Percentiles rank a stretch among this genome's conserved stretches.
phyloP scores from a whole-genome alignment of 2,113 vertebrate genomes.

The Acrocephalus arundinaceus region DNA sequence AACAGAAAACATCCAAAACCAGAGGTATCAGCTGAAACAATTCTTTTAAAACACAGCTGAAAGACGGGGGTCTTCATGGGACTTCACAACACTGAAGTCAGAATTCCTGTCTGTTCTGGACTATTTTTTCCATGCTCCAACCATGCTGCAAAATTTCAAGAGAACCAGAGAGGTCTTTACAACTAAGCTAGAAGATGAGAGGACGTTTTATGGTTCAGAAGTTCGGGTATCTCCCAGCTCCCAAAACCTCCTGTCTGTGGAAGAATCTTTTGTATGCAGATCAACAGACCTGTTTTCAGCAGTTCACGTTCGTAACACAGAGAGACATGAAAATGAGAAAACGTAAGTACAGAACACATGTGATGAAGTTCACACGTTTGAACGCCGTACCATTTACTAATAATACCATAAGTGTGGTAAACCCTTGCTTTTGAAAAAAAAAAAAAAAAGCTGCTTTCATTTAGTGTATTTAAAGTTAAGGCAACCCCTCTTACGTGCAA shows the following conservation, averaged over 20 bases:
- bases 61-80: not conserved
- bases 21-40: not conserved
- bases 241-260: not conserved
- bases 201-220: not conserved
- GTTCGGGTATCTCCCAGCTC: not conserved
- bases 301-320: not conserved
- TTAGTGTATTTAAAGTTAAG: not conserved
- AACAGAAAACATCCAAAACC: not conserved
- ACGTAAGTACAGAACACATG: fast-evolving
- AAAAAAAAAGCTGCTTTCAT: not conserved
- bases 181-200: not conserved
- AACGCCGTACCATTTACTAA: fast-evolving
- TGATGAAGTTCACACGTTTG: not conserved
- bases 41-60: not conserved
- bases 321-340: not conserved
- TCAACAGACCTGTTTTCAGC: not conserved
- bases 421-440: not conserved
- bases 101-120: not conserved
- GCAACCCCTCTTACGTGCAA: fast-evolving
- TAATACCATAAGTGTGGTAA: not conserved
- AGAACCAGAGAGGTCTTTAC: not conserved
- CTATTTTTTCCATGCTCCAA: not conserved
- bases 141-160: not conserved
- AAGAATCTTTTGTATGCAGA: not conserved
- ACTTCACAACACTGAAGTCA: not conserved